Conservation (phyloP, 92 coral and sea anemone genomes). For the Galaxea fascicularis region DNA sequence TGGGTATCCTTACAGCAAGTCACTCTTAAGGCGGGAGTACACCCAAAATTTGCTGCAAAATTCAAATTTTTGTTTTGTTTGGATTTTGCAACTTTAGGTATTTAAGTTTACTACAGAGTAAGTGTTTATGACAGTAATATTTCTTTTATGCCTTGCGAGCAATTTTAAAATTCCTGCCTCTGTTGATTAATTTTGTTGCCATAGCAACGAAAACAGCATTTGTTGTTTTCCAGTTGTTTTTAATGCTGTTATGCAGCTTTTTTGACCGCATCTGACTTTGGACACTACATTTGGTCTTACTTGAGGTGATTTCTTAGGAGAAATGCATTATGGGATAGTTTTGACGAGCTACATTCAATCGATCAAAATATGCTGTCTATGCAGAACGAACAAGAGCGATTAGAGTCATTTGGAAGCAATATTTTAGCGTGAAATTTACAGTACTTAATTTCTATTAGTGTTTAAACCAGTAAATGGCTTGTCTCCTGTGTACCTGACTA, state of each 20-base stretch:
- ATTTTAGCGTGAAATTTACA: conserved; percentile 36
- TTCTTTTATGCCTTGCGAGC: not conserved
- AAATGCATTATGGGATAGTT: conserved; percentile 22
- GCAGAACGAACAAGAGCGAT: conserved; percentile 15
- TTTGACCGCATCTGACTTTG: not conserved
- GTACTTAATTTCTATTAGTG: no score
- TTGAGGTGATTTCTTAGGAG: conserved; percentile 6
- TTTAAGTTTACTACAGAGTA: conserved; percentile 11
- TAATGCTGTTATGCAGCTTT: conserved; percentile 11
- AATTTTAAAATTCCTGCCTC: conserved; percentile 33
- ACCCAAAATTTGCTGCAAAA: conserved; percentile 25
- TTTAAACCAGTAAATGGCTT: no score
- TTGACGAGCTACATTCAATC: no score
- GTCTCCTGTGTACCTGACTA: no score
- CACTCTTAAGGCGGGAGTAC: conserved; percentile 14
- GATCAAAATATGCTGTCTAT: conserved; percentile 7
- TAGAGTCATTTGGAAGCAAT: conserved; percentile 22
- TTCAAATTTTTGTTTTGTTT: conserved; percentile 7
- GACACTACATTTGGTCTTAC: conserved; percentile 23
- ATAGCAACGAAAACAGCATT: conserved; percentile 35
- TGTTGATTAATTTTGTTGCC: conserved; percentile 19
- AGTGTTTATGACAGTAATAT: not conserved
- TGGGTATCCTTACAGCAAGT: no score
- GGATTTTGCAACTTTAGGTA: conserved; percentile 25
- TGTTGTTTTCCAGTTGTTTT: conserved; percentile 26